Evolutionary conservation across 2,113 vertebrate genomes (phyloP), one percentile per base, ranked within the genome.

Genomic region (Serinus canaria): DNA sequence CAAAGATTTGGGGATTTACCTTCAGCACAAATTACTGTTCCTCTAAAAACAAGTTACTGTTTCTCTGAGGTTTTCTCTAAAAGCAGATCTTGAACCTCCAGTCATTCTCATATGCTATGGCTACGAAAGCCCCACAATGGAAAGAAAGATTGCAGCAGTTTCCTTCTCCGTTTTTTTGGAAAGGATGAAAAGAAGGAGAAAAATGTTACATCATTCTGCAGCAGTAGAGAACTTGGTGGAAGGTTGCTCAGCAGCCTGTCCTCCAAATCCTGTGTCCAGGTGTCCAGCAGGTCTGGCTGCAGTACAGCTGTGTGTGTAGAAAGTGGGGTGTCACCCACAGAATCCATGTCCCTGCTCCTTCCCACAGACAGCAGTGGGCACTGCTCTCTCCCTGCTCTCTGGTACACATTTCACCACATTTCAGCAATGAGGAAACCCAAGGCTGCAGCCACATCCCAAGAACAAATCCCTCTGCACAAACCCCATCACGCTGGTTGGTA

Each of bases 41-140:
- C 23, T 83, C 47, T 31, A 33, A 56, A 84, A 77, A 46, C 18
- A 56, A 58, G 49, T 46, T 16, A 43, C 16, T 24, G 10, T n/a
- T 76, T 79, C 52, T 37, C 47, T 25, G 3, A 10, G 27, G 31
- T 35, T 69, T 70, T 91, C 52, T 59, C 37, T 62, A 25, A 70
- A 72, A 83, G n/a, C 15, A 12, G 14, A 24, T 31, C 49, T 35
- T 55, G 41, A 73, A 69, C 33, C 31, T 72, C 41, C 64, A n/a
- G 30, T 12, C 0, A 1, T 16, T 47, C n/a, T 81, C 21, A 4
- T 11, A 21, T 4, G 14, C 35, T 55, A 15, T 6, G 15, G 41
- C 59, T 81, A 77, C 73, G 63, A 76, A 56, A 43, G 50, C 17
- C 27, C 9, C 19, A 58, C 47, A 7, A 13, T 4, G 11, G 28